Conservation (phyloP, 2,113 vertebrate genomes). For the Cottus gobio region DNA sequence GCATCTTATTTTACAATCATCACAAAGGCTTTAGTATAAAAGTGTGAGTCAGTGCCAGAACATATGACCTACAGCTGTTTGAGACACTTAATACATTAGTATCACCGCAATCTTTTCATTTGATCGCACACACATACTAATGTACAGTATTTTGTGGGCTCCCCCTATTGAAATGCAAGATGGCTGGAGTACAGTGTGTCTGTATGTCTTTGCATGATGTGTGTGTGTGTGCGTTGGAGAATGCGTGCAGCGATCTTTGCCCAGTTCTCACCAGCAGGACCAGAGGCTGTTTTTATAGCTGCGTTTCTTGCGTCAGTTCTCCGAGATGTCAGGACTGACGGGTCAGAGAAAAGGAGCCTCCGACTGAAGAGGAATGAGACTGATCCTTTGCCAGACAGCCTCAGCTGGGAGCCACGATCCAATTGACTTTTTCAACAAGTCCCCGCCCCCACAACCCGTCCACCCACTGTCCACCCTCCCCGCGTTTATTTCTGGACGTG, state of each 20-base stretch:
- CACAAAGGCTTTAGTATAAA: constrained; percentile 61
- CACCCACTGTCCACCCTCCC: constrained; percentile 43
- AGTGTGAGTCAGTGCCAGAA: constrained; percentile 22
- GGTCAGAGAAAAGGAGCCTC: constrained; percentile 71
- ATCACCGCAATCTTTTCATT: constrained; percentile 58
- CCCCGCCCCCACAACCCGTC: constrained; percentile 26
- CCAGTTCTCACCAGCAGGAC: constrained; percentile 82
- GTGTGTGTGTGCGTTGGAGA: constrained; percentile 35
- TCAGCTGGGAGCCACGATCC: constrained; percentile 67
- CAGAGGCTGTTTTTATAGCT: constrained; percentile 72
- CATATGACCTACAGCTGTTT: constrained; percentile 57
- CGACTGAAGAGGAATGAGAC: constrained; percentile 68
- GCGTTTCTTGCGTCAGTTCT: constrained; percentile 68
- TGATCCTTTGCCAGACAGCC: constrained; percentile 79
- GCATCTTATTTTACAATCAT: constrained; percentile 67
- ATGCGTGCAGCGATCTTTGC: constrained; percentile 36
- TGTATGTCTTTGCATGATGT: constrained; percentile 28
- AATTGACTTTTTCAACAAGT: constrained; percentile 59
- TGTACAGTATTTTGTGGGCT: constrained; percentile 48
- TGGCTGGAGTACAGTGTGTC: constrained; percentile 33
- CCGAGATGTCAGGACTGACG: constrained; percentile 64
- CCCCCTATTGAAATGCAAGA: constrained; percentile 41
- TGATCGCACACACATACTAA: constrained; percentile 2
- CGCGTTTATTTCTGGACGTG: constrained; percentile 62
- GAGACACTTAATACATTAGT: constrained; percentile 53